These are phyloP conservation scores for Cyprinodon tularosa DNA, from an alignment of 2,113 vertebrate genomes.

Conservation along the genomic window DNA sequence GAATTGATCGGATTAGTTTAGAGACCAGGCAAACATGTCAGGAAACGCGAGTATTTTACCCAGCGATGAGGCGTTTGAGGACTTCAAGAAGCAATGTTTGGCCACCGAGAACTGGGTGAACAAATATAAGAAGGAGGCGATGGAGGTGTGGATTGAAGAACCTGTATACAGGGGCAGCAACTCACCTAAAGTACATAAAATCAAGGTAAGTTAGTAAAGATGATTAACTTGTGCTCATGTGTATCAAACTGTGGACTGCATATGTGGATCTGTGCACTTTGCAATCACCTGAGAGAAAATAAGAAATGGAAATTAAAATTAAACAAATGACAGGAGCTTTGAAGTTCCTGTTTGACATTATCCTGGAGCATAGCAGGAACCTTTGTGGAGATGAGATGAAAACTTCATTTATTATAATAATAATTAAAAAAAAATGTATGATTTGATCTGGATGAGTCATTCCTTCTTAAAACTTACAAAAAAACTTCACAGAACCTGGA, in stretches of 20 bases:
- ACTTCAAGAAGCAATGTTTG: constrained; percentile 78
- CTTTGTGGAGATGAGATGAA: too few species aligned
- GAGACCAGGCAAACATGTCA: constrained; percentile 42
- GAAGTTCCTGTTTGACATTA: too few species aligned
- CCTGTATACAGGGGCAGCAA: constrained; percentile 27
- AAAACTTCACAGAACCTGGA: background rate
- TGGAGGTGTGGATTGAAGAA: constrained; percentile 78
- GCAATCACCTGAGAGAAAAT: too few species aligned
- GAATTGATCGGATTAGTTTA: background rate
- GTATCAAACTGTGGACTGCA: too few species aligned
- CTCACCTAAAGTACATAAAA: constrained; percentile 72
- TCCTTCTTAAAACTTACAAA: too few species aligned
- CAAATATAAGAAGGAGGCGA: constrained; percentile 73
- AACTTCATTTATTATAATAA: too few species aligned
- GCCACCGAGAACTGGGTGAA: constrained; percentile 73
- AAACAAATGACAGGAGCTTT: background rate
- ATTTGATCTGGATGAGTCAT: too few species aligned
- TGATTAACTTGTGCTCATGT: background rate
- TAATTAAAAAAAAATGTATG: too few species aligned
- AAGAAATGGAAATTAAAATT: too few species aligned
- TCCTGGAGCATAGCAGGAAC: too few species aligned
- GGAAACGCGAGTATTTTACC: constrained; percentile 65
- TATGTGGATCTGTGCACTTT: too few species aligned
- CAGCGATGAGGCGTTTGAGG: constrained; percentile 65
- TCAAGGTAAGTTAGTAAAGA: constrained; percentile 74